These are phyloP conservation scores for Luperina testacea DNA, from an alignment of 2,888 invertebrate species.

Conservation along the genomic window DNA sequence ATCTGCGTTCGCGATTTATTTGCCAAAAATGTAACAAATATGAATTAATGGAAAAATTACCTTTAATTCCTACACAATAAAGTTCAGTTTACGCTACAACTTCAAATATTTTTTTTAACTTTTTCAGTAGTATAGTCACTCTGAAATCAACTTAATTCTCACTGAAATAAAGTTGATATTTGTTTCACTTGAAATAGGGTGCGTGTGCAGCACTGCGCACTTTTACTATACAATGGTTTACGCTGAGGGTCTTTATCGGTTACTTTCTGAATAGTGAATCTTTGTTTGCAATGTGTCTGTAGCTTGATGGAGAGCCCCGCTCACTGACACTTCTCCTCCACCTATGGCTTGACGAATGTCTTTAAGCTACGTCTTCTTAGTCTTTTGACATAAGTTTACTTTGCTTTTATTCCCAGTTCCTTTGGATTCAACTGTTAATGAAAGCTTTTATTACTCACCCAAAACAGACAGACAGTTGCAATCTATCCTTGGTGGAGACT, in stretches of 20 bases:
- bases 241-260: background rate
- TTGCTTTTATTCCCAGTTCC: background rate
- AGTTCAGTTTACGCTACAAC: no score
- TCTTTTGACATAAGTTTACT: background rate
- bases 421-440: background rate
- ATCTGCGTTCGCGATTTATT: no score
- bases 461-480: constrained; percentile 95
- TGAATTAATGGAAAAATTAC: no score
- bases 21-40: no score
- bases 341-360: background rate
- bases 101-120: no score
- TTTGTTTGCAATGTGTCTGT: background rate
- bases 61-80: no score
- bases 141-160: no score
- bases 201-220: no score
- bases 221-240: background rate
- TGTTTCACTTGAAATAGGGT: no score
- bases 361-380: background rate
- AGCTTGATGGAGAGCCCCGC: background rate
- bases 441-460: constrained; percentile 84
- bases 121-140: no score
- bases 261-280: background rate
- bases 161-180: no score
- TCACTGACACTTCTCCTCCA: background rate
- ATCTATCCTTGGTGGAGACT: constrained; percentile 93